Percentiles rank a stretch among this genome's conserved stretches.
These are phyloP conservation scores for Phyllotreta cruciferae DNA, from an alignment of 2,888 invertebrate species.

Conservation along the genomic window DNA sequence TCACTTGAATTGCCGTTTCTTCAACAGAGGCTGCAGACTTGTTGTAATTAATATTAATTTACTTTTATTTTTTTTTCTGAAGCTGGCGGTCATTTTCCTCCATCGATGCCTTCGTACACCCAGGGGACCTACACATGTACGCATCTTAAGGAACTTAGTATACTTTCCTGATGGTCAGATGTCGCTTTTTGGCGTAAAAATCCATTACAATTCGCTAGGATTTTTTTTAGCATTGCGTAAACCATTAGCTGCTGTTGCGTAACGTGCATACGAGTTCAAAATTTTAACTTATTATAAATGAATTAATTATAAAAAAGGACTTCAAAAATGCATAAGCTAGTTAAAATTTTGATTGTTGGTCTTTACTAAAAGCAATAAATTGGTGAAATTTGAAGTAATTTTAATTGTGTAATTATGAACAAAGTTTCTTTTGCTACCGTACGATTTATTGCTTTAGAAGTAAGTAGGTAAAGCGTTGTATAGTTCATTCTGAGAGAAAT, in stretches of 20 bases:
- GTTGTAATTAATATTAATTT: constrained; percentile 38
- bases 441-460: too few relatives aligned
- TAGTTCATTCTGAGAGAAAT: too few relatives aligned
- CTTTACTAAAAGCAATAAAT: constrained; percentile 2
- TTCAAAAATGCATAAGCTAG: background rate
- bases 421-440: too few relatives aligned
- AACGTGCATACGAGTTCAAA: constrained; percentile 8
- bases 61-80: constrained; percentile 52
- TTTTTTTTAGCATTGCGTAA: constrained; percentile 16
- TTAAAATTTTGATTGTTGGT: constrained; percentile 1
- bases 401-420: too few relatives aligned
- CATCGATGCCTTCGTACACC: constrained; percentile 80
- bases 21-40: constrained; percentile 8
- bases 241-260: constrained; percentile 20
- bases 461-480: too few relatives aligned
- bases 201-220: constrained; percentile 15
- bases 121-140: constrained; percentile 92
- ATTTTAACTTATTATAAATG: background rate
- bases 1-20: constrained; percentile 1
- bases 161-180: constrained; percentile 36
- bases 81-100: constrained; percentile 86
- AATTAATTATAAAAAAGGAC: background rate
- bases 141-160: constrained; percentile 58
- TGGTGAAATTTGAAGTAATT: constrained; percentile 1
- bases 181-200: constrained; percentile 36